phyloP scores from a whole-genome alignment of 2,797 vertebrate species.

The Hybognathus amarus region DNA sequence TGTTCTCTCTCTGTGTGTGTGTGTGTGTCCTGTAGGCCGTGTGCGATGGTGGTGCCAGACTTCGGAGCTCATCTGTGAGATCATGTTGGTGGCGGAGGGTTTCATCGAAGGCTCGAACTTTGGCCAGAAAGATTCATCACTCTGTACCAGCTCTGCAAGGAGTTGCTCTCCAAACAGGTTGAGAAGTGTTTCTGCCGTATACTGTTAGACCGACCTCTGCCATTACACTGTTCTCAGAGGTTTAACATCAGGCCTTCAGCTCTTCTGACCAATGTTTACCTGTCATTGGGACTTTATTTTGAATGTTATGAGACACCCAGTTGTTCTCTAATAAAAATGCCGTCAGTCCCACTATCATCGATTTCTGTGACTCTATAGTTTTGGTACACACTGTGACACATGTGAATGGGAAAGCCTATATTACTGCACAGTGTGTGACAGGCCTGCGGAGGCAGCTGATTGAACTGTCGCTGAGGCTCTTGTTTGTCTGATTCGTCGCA shows the following conservation, averaged over 20 bases:
- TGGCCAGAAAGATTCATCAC: slow-evolving; percentile 96
- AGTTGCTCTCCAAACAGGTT: slow-evolving; percentile 97
- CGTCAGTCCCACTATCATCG: slow-evolving; percentile 6
- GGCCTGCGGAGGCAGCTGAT: not conserved
- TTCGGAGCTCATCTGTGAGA: slow-evolving; percentile 98
- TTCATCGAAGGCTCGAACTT: slow-evolving; percentile 85
- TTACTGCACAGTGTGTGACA: not conserved
- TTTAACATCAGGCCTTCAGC: not conserved
- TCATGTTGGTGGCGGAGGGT: slow-evolving; percentile 96
- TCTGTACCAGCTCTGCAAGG: slow-evolving; percentile 92
- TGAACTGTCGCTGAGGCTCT: not conserved
- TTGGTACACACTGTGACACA: slow-evolving; percentile 15
- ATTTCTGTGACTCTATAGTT: slow-evolving; percentile 1
- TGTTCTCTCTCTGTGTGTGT: not conserved
- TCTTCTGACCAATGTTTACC: slow-evolving; percentile 39
- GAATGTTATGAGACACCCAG: slow-evolving; percentile 60
- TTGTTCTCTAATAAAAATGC: slow-evolving; percentile 48
- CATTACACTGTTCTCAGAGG: not conserved
- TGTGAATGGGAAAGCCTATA: not conserved
- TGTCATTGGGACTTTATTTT: slow-evolving; percentile 59
- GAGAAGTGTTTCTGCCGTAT: not conserved
- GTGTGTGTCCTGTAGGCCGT: slow-evolving; percentile 79
- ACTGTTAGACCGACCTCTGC: not conserved
- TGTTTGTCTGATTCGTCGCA: slow-evolving; percentile 48
- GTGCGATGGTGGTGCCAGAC: slow-evolving; percentile 97